These are phyloP conservation scores for Exaiptasia diaphana DNA, from an alignment of 64 coral and sea anemone genomes.

Conservation along the genomic window DNA sequence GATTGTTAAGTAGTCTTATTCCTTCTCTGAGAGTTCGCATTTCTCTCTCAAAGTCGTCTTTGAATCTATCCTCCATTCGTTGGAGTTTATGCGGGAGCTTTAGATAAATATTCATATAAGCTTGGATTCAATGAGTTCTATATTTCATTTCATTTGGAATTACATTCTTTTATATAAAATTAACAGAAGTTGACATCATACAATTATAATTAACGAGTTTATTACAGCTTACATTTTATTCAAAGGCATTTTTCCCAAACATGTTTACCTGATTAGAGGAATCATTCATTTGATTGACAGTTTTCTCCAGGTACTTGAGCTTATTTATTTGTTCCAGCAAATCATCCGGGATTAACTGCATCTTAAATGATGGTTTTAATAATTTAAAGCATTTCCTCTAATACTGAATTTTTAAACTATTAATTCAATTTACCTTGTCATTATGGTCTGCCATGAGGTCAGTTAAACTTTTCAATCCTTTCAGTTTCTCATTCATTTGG, in stretches of 20 bases:
- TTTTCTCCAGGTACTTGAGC: slow-evolving; percentile 81
- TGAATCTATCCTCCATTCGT: slow-evolving; percentile 57
- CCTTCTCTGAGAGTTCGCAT: slow-evolving; percentile 79
- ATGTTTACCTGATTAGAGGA: slow-evolving; percentile 70
- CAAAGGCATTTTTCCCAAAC: too few species aligned
- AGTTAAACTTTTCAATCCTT: slow-evolving; percentile 59
- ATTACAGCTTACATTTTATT: too few species aligned
- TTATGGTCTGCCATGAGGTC: slow-evolving; percentile 42
- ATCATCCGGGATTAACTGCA: slow-evolving; percentile 85
- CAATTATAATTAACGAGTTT: too few species aligned
- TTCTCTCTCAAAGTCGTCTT: slow-evolving; percentile 66
- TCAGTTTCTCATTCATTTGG: slow-evolving; percentile 54
- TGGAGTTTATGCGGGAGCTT: slow-evolving; percentile 76
- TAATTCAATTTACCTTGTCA: slow-evolving; percentile 63
- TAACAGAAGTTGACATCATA: too few species aligned
- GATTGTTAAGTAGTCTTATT: slow-evolving; percentile 64
- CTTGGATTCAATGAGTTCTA: neutral
- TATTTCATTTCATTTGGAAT: neutral
- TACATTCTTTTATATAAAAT: neutral
- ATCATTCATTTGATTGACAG: slow-evolving; percentile 68
- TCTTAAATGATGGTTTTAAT: slow-evolving; percentile 44
- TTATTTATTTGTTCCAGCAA: slow-evolving; percentile 86
- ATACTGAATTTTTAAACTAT: neutral
- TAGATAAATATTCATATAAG: neutral
- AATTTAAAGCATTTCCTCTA: slow-evolving; percentile 1